Percentiles rank a stretch among this genome's conserved stretches.
These are phyloP conservation scores for Erythrolamprus reginae DNA, from an alignment of 2,113 vertebrate genomes.

Conservation along the genomic window DNA sequence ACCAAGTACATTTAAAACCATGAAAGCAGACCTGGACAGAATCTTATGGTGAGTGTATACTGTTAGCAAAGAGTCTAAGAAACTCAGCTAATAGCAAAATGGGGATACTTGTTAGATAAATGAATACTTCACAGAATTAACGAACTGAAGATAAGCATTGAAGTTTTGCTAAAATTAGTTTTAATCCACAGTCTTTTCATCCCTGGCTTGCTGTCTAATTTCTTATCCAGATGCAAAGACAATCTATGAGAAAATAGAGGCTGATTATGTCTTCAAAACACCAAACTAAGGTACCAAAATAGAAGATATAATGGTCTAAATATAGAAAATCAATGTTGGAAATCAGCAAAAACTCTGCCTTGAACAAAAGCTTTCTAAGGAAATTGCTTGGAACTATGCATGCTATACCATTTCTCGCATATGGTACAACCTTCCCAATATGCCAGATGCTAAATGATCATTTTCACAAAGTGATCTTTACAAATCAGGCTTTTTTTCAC, in stretches of 20 bases:
- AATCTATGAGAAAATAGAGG: conserved; percentile 56
- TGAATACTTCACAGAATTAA: conserved; percentile 39
- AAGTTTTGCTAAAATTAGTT: conserved; percentile 39
- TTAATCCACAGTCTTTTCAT: not conserved
- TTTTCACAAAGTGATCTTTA: conserved; percentile 48
- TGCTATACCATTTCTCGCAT: conserved; percentile 52
- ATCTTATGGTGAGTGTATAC: not conserved
- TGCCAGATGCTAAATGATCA: conserved; percentile 54
- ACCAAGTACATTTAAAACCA: not conserved
- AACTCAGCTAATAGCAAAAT: conserved; percentile 25
- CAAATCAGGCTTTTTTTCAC: conserved; percentile 48
- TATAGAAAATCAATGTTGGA: conserved; percentile 60
- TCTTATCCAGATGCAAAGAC: conserved; percentile 51
- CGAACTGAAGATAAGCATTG: conserved; percentile 23
- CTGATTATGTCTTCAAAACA: conserved; percentile 67
- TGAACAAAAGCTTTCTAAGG: conserved; percentile 56
- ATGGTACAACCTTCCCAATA: conserved; percentile 43
- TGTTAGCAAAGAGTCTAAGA: not conserved
- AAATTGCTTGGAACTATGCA: conserved; percentile 55
- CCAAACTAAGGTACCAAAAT: conserved; percentile 66
- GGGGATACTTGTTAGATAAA: conserved; percentile 41
- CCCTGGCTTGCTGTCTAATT: not conserved
- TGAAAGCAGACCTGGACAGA: not conserved
- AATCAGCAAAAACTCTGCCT: conserved; percentile 64
- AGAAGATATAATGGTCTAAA: conserved; percentile 65